These are phyloP conservation scores for Pristiophorus japonicus DNA, from an alignment of 2,113 vertebrate species.

Conservation along the genomic window DNA sequence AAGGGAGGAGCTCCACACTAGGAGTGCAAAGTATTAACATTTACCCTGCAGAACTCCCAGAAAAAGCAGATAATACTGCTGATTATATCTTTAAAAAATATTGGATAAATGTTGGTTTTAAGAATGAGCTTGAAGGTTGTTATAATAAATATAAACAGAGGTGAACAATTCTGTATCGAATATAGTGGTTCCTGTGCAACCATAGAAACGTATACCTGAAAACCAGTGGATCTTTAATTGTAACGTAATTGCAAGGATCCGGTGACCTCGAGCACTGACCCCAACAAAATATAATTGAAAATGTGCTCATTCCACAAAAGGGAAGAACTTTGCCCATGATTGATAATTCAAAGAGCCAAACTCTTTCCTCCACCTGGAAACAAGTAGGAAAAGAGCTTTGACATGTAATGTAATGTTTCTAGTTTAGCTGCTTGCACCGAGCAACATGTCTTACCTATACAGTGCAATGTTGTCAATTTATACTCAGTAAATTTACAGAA, in stretches of 20 bases:
- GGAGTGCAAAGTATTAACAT: neutral
- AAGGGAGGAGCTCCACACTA: neutral
- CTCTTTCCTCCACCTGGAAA: neutral
- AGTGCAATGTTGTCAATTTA: neutral
- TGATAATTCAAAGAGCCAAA: neutral
- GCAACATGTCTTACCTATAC: neutral
- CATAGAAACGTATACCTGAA: neutral
- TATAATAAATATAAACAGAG: neutral
- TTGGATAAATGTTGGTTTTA: conserved; percentile 5
- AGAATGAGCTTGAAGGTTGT: neutral
- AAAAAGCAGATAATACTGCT: neutral
- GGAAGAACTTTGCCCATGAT: neutral
- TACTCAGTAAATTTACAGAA: neutral
- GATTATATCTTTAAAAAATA: neutral
- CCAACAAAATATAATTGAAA: neutral
- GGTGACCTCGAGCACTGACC: neutral
- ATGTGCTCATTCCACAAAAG: neutral
- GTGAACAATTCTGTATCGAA: neutral
- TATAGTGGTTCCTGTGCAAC: neutral
- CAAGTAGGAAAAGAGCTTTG: neutral
- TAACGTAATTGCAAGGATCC: neutral
- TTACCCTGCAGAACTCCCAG: neutral
- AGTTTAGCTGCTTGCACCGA: neutral
- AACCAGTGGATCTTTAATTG: neutral
- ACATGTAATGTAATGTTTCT: neutral